phyloP scores from a whole-genome alignment of 1,140 invertebrate genomes.

The Solenopsis invicta region DNA sequence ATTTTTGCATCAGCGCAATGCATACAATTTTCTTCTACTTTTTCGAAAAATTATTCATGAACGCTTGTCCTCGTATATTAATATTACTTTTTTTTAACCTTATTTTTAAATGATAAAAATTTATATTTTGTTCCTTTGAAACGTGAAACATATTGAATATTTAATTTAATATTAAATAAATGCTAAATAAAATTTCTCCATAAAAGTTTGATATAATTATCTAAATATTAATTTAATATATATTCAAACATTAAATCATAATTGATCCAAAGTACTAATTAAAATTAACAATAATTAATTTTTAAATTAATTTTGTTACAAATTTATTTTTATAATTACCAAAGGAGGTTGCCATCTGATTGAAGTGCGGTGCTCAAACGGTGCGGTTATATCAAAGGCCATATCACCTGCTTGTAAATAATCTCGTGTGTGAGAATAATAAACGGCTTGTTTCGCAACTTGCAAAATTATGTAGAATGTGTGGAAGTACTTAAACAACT shows the following conservation, averaged over 20 bases:
- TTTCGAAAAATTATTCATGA: background rate
- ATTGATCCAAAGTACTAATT: background rate
- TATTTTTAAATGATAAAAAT: constrained; percentile 9
- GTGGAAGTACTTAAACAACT: constrained; percentile 1
- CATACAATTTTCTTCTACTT: background rate
- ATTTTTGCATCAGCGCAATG: too few relatives aligned
- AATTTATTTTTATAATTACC: background rate
- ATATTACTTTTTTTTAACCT: background rate
- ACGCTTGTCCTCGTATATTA: background rate
- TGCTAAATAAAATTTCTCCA: background rate
- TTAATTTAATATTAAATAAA: background rate
- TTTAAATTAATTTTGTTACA: background rate
- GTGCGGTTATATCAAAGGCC: background rate
- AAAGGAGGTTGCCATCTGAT: background rate
- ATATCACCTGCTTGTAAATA: background rate
- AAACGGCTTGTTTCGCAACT: constrained; percentile 17
- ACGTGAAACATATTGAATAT: background rate
- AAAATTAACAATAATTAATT: background rate
- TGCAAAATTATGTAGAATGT: constrained; percentile 36
- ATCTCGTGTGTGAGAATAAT: constrained; percentile 6
- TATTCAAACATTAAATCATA: too few relatives aligned
- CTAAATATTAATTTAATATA: background rate
- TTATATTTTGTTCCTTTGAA: background rate
- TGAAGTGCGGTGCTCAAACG: background rate
- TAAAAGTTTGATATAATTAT: background rate